Conservation (phyloP, 1,140 invertebrate genomes). For the Acyrthosiphon pisum region DNA sequence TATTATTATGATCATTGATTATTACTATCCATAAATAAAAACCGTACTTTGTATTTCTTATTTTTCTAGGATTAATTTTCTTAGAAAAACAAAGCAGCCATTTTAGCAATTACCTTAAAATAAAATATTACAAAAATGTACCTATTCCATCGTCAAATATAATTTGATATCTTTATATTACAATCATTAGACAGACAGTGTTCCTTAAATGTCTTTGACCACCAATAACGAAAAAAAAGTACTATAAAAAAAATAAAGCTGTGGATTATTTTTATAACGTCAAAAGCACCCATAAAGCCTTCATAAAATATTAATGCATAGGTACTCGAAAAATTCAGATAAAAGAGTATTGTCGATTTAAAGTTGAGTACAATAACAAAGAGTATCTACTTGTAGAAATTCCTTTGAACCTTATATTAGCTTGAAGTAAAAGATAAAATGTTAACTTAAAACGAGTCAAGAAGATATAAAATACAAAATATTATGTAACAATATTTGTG, state of each 20-base stretch:
- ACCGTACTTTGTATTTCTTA: neutral
- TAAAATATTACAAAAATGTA: neutral
- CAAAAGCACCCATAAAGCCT: constrained; percentile 14
- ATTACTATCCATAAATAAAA: no score
- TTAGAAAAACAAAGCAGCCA: neutral
- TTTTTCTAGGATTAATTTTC: neutral
- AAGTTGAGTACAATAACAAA: constrained; percentile 19
- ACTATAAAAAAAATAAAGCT: neutral
- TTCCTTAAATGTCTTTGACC: neutral
- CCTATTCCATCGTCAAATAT: neutral
- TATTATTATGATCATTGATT: no score
- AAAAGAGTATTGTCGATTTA: constrained; percentile 17
- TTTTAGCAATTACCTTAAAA: neutral
- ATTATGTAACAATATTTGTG: neutral
- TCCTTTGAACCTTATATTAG: constrained; percentile 19
- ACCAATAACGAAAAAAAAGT: neutral
- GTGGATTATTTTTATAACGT: constrained; percentile 22
- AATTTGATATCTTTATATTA: neutral
- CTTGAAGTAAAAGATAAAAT: neutral
- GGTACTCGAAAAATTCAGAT: constrained; percentile 24
- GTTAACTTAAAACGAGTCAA: neutral
- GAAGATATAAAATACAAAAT: neutral
- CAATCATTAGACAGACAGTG: neutral
- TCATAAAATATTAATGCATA: constrained; percentile 36
- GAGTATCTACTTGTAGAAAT: neutral